phyloP scores from a whole-genome alignment of 2,888 invertebrate genomes.

The Heteromurus nitidus region DNA sequence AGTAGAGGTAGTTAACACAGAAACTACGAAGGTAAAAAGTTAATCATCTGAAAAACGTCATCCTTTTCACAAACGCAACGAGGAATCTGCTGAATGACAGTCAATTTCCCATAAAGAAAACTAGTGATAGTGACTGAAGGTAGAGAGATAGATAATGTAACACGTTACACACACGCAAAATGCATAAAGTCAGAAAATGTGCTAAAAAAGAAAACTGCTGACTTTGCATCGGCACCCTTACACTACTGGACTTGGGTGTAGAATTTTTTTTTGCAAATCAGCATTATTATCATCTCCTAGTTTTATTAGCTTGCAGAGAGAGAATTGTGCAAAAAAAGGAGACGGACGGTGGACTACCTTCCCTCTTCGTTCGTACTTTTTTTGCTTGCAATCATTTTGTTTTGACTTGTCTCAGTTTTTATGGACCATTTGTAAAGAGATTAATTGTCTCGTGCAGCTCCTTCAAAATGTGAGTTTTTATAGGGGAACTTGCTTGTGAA shows the following conservation, averaged over 20 bases:
- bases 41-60: constrained; percentile 11
- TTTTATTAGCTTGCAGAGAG: neutral
- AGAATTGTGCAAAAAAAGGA: constrained; percentile 1
- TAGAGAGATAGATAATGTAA: too few species aligned
- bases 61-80: neutral
- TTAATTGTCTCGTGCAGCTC: too few species aligned
- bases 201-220: neutral
- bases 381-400: neutral
- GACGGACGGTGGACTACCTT: neutral
- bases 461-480: too few species aligned
- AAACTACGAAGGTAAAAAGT: too few species aligned
- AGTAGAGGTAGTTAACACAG: constrained; percentile 18
- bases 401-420: constrained; percentile 22
- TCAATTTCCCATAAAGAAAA: constrained; percentile 24
- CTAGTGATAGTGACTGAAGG: neutral
- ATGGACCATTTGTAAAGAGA: neutral
- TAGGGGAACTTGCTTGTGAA: too few species aligned
- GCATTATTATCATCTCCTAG: neutral
- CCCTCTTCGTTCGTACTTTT: constrained; percentile 2
- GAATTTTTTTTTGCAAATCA: too few species aligned
- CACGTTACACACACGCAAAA: neutral
- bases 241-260: too few species aligned
- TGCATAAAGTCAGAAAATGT: neutral
- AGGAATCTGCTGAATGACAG: constrained; percentile 40
- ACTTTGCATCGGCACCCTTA: neutral